phyloP scores from a whole-genome alignment of 2,888 invertebrate genomes.

The Colletes collaris region DNA sequence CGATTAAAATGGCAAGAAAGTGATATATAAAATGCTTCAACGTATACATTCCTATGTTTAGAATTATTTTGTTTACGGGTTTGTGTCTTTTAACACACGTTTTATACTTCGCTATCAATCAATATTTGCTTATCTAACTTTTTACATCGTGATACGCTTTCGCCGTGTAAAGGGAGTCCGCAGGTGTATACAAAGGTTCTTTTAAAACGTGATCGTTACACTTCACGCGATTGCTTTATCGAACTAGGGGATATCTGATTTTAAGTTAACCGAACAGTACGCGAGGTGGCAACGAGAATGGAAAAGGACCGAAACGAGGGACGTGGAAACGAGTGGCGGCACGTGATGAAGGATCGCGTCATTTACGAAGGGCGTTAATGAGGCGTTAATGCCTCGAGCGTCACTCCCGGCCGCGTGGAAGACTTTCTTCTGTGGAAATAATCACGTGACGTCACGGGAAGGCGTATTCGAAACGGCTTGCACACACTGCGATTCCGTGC shows the following conservation, averaged over 20 bases:
- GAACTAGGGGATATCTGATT: background rate
- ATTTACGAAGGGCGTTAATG: conserved; percentile 76
- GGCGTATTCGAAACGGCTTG: conserved; percentile 5
- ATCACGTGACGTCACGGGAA: conserved; percentile 60
- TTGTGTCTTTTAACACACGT: no score
- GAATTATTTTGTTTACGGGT: no score
- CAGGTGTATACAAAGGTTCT: no score
- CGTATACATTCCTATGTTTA: no score
- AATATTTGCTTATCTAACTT: no score
- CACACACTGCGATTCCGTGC: background rate
- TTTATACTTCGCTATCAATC: no score
- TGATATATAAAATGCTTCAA: no score
- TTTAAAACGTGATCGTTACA: no score
- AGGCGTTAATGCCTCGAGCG: conserved; percentile 73
- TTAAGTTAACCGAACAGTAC: no score
- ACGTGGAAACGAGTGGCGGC: conserved; percentile 38
- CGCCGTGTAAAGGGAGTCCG: no score
- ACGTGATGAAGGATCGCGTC: conserved; percentile 49
- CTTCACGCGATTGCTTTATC: background rate
- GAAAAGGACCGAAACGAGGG: conserved; percentile 23
- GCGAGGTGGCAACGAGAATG: background rate
- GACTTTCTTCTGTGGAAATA: conserved; percentile 55
- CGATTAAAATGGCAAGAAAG: no score
- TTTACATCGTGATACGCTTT: no score
- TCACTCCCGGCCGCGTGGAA: conserved; percentile 41